Evolutionary conservation across 2,888 invertebrate genomes (phyloP).

Genomic region (Druceiella hillmani): DNA sequence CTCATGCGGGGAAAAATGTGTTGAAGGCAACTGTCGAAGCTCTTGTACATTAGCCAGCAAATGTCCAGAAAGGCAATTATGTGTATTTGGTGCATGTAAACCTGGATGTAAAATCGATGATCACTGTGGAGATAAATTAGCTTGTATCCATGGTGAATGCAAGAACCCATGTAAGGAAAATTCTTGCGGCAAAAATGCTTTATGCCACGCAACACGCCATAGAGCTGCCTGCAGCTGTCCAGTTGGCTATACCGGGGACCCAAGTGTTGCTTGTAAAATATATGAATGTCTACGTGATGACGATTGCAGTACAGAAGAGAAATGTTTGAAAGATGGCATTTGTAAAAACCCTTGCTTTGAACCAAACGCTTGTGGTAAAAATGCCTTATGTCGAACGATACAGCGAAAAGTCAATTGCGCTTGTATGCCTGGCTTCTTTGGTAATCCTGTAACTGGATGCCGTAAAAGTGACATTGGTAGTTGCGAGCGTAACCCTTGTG

Average conservation of each 20-base stretch:
- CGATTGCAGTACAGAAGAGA: conserved; percentile 74
- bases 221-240: conserved; percentile 83
- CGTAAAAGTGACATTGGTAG: conserved; percentile 63
- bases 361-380: conserved; percentile 70
- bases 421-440: conserved; percentile 74
- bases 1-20: conserved; percentile 76
- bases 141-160: conserved; percentile 66
- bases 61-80: conserved; percentile 74
- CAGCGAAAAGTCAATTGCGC: conserved; percentile 75
- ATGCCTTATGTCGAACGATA: conserved; percentile 78
- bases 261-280: conserved; percentile 65
- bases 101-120: conserved; percentile 74
- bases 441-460: conserved; percentile 76
- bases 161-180: conserved; percentile 62
- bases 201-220: conserved; percentile 75
- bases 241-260: conserved; percentile 79
- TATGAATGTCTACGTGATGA: conserved; percentile 71
- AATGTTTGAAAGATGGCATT: conserved; percentile 60
- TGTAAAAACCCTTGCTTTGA: conserved; percentile 82
- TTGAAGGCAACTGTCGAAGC: conserved; percentile 65
- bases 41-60: conserved; percentile 63
- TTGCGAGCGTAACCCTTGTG: conserved; percentile 79
- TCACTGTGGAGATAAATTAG: conserved; percentile 73
- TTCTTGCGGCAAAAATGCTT: conserved; percentile 75
- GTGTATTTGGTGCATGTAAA: conserved; percentile 64